Percentiles rank a stretch among this genome's conserved stretches.
Conservation (phyloP, 2,888 invertebrate species). For the Mycalesis mineus region DNA sequence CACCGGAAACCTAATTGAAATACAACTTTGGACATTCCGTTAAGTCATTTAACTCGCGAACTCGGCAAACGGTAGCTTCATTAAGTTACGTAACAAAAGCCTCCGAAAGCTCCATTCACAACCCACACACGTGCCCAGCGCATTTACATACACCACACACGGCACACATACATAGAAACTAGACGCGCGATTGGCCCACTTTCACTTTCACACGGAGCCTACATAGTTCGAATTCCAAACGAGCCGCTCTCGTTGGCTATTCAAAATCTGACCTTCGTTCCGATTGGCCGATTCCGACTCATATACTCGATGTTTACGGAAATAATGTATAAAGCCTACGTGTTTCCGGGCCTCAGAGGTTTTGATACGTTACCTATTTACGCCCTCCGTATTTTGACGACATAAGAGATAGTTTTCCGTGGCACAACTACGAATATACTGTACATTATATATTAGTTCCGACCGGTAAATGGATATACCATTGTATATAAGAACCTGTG, state of each 20-base stretch:
- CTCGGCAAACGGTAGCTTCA: constrained; percentile 21
- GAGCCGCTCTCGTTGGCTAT: constrained; percentile 53
- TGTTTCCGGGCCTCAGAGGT: constrained; percentile 34
- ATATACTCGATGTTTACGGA: constrained; percentile 57
- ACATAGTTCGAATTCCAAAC: constrained; percentile 68
- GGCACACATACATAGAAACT: constrained; percentile 47
- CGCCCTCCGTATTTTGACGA: constrained; percentile 22
- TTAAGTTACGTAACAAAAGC: constrained; percentile 33
- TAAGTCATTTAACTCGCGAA: constrained; percentile 19
- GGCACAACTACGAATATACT: background rate
- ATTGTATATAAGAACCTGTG: background rate
- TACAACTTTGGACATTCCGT: constrained; percentile 8
- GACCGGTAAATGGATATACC: background rate
- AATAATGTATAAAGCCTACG: constrained; percentile 48
- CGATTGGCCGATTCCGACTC: constrained; percentile 54
- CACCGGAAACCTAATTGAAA: constrained; percentile 3
- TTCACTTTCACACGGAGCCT: constrained; percentile 70
- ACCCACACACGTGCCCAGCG: constrained; percentile 36
- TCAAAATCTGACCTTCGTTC: constrained; percentile 61
- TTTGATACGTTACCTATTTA: constrained; percentile 37
- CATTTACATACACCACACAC: constrained; percentile 42
- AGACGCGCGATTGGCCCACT: constrained; percentile 61
- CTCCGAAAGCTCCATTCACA: constrained; percentile 48
- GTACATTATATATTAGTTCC: background rate
- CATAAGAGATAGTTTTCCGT: constrained; percentile 9